These are phyloP conservation scores for Drosophila aff. DNA, from an alignment of 1,140 invertebrate genomes.

Conservation along the genomic window DNA sequence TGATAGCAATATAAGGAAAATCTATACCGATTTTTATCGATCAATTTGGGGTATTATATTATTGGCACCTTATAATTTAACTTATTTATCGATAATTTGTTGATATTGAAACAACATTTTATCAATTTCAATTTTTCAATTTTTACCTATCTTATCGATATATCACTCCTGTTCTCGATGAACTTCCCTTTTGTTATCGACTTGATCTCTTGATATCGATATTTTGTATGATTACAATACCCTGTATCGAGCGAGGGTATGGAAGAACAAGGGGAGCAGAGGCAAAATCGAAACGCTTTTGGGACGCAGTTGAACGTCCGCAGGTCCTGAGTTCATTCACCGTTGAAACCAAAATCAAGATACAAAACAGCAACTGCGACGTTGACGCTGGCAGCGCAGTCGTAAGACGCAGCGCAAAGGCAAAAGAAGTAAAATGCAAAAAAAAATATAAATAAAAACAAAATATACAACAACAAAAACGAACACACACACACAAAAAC, in stretches of 20 bases:
- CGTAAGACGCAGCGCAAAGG: constrained; percentile 50
- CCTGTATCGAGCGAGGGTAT: neutral
- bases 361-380: constrained; percentile 65
- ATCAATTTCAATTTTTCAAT: too few relatives aligned
- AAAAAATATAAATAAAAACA: constrained; percentile 20
- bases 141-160: too few relatives aligned
- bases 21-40: too few relatives aligned
- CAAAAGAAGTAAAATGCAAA: constrained; percentile 51
- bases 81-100: neutral
- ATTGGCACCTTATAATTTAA: too few relatives aligned
- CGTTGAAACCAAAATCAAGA: constrained; percentile 83
- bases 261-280: constrained; percentile 18
- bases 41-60: too few relatives aligned
- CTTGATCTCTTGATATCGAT: neutral
- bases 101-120: neutral
- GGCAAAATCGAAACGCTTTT: constrained; percentile 65
- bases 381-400: constrained; percentile 35
- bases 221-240: neutral
- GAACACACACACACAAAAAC: constrained; percentile 27
- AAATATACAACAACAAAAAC: constrained; percentile 14
- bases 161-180: neutral
- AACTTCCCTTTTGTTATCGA: neutral
- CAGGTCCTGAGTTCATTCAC: constrained; percentile 82
- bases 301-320: constrained; percentile 79
- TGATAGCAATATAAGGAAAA: too few relatives aligned